Conservation (phyloP, 1,140 invertebrate genomes). For the Ylistrum balloti region DNA sequence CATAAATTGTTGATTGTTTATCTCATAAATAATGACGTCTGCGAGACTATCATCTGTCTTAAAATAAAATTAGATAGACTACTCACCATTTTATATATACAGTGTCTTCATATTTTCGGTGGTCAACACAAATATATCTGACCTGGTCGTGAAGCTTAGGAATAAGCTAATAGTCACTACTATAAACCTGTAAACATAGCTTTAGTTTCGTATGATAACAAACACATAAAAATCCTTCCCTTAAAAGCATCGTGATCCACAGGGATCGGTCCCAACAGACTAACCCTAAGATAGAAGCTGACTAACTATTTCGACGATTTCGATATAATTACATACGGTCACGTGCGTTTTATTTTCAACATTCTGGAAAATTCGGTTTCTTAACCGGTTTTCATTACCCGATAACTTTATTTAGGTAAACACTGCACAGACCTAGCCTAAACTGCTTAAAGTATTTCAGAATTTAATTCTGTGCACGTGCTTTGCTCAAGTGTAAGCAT, state of each 20-base stretch:
- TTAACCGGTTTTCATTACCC: neutral
- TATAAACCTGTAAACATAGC: neutral
- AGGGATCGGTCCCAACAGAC: neutral
- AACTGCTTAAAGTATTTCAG: neutral
- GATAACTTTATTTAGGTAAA: neutral
- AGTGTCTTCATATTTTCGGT: neutral
- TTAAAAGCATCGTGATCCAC: neutral
- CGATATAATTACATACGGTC: neutral
- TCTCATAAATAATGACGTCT: neutral
- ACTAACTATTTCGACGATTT: neutral
- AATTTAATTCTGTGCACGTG: neutral
- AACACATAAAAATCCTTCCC: neutral
- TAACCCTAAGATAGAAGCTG: neutral
- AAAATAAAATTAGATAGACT: neutral
- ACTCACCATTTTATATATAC: neutral
- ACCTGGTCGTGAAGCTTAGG: neutral
- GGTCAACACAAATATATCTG: neutral
- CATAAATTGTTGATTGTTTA: too few species aligned
- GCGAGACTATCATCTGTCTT: neutral
- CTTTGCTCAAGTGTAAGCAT: neutral
- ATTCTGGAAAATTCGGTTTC: neutral
- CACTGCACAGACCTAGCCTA: neutral
- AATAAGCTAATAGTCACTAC: neutral
- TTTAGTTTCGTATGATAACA: neutral
- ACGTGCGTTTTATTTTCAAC: neutral